Evolutionary conservation across 2,113 vertebrate genomes (phyloP), one percentile per base, ranked within the genome.

Genomic region (Triplophysa dalaica): DNA sequence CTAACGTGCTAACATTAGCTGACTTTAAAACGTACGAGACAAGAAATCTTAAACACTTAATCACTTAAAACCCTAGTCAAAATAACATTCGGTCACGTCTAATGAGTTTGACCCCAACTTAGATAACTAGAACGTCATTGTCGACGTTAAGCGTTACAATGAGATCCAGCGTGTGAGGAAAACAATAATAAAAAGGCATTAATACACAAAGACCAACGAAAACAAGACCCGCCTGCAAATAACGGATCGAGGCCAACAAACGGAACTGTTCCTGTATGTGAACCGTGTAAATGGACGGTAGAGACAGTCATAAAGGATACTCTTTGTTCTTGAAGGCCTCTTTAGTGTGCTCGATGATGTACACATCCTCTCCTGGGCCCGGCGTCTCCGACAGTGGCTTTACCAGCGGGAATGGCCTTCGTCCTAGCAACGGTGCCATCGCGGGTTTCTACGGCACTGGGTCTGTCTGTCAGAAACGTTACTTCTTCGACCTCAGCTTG

Each of bases 251-350:
- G 45, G 13, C 17, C 19, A 7, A 41, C 0, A 17, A 16, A 33
- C 10, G 22, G 10, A 11, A 16, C 21, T 22, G 77, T 26, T 52
- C 19, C 26, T 12, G 2, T 63, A 9, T 63, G 8, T 38, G 4
- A 24, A 50, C 8, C 6, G 19, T n/a, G 22, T 13, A 26, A 58
- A 11, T 29, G 50, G 2, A n/a, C 38, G 0, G 24, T 24, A 52
- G 12, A 26, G 43, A 11, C 11, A 29, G 65, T 33, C 38, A 56
- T 24, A 74, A 94, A 92, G 95, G 96, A 97, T 98, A 98, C 96
- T 98, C 96, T 93, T 95, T 96, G 89, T 94, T 96, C 93, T 92
- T 95, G 94, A 97, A 97, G 93, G 95, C 95, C 94, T 98, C 96
- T 87, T 95, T 94, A 84, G 93, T 95, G 94, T 97, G 97, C 78